phyloP scores from a whole-genome alignment of 2,113 vertebrate species.

The pig (Sus scrofa) region DNA sequence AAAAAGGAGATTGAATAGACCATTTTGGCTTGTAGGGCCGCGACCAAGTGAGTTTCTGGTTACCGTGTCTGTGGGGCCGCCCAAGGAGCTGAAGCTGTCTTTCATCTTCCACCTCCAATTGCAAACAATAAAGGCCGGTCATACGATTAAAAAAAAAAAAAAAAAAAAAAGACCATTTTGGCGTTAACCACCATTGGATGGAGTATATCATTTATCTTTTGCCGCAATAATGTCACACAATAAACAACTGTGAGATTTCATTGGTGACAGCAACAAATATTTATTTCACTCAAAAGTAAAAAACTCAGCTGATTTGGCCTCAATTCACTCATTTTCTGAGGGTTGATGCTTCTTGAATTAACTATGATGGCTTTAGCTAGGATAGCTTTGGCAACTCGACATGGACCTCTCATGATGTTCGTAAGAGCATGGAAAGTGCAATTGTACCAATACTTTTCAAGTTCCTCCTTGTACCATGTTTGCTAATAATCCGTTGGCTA shows the following conservation, averaged over 20 bases:
- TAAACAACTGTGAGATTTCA: neutral
- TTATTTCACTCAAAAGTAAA: slow-evolving; percentile 6
- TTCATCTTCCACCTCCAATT: too few relatives aligned
- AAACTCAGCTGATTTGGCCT: neutral
- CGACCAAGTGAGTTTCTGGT: too few relatives aligned
- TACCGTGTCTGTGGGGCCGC: too few relatives aligned
- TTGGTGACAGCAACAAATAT: neutral
- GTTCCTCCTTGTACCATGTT: neutral
- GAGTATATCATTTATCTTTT: neutral
- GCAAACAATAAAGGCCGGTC: too few relatives aligned
- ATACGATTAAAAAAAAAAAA: too few relatives aligned
- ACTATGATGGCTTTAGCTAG: neutral
- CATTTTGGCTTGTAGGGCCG: too few relatives aligned
- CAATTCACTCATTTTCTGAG: neutral
- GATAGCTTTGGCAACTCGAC: neutral
- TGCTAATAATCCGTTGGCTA: neutral
- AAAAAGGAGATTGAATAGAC: neutral
- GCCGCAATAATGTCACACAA: neutral
- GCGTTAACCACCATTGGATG: neutral
- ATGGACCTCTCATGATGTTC: neutral
- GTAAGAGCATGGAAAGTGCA: neutral
- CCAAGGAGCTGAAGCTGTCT: too few relatives aligned
- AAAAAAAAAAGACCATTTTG: too few relatives aligned
- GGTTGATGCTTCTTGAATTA: neutral
- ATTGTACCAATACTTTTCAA: neutral